These are phyloP conservation scores for Neria commutata DNA, from an alignment of 2,888 invertebrate species.

Conservation along the genomic window DNA sequence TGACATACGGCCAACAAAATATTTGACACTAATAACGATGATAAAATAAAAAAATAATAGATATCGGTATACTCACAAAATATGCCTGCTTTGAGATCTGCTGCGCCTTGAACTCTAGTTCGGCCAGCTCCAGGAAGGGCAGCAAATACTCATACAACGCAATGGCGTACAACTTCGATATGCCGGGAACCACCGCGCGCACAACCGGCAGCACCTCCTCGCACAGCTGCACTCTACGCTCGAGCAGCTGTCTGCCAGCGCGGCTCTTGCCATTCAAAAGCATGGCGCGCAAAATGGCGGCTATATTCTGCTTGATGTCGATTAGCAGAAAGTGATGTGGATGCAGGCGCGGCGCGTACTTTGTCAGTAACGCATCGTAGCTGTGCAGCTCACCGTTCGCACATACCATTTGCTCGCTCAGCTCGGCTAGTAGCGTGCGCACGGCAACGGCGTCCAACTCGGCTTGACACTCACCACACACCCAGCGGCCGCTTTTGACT, in stretches of 20 bases:
- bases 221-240: conserved; percentile 71
- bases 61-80: conserved; percentile 62
- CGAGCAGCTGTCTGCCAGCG: conserved; percentile 64
- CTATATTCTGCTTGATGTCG: conserved; percentile 73
- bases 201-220: conserved; percentile 70
- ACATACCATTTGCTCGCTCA: conserved; percentile 60
- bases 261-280: conserved; percentile 63
- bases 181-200: conserved; percentile 69
- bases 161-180: conserved; percentile 66
- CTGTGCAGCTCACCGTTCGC: conserved; percentile 51
- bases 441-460: conserved; percentile 57
- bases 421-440: conserved; percentile 62
- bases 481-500: conserved; percentile 44
- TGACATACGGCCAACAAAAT: not conserved
- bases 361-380: conserved; percentile 64
- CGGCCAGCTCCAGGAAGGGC: conserved; percentile 69
- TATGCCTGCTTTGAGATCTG: conserved; percentile 67
- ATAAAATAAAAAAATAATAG: too few species aligned
- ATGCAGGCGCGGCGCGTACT: conserved; percentile 67
- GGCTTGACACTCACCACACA: conserved; percentile 42
- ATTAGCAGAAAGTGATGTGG: conserved; percentile 72
- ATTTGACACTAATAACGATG: too few species aligned
- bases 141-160: conserved; percentile 78
- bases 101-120: conserved; percentile 67
- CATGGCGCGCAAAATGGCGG: conserved; percentile 66